Evolutionary conservation across 2,113 vertebrate genomes (phyloP).

Genomic region (Sterna hirundo): DNA sequence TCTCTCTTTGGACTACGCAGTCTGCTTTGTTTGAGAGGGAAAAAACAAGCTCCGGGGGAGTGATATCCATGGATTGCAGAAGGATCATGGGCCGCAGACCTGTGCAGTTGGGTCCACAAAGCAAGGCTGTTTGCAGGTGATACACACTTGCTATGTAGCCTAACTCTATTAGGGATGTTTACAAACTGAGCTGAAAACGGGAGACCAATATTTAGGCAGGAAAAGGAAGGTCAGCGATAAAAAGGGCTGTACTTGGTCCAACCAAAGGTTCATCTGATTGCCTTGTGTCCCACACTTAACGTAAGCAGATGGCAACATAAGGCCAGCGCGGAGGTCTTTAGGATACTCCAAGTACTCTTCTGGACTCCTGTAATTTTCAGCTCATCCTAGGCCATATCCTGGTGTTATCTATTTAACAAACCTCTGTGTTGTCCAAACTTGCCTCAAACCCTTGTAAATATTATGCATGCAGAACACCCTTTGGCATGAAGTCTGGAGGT

Average conservation of each 20-base stretch:
- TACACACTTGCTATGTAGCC: not conserved
- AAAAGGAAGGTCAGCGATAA: not conserved
- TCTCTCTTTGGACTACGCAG: not conserved
- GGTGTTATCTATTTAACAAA: not conserved
- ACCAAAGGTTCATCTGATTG: not conserved
- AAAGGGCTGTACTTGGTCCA: fast-evolving
- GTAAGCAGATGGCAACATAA: not conserved
- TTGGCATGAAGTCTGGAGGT: not conserved
- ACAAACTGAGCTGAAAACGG: not conserved
- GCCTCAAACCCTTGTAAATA: not conserved
- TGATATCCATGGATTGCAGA: fast-evolving
- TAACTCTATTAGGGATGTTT: not conserved
- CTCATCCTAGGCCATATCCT: not conserved
- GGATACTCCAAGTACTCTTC: not conserved
- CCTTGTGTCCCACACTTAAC: not conserved
- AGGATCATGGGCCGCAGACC: not conserved
- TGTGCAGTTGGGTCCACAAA: fast-evolving
- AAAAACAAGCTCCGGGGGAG: not conserved
- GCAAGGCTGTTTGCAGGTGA: not conserved
- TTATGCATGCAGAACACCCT: not conserved
- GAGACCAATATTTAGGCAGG: not conserved
- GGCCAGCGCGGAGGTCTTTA: not conserved
- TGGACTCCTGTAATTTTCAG: not conserved
- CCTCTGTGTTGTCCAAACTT: not conserved
- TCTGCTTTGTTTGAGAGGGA: not conserved